phyloP scores from a whole-genome alignment of 2,113 vertebrate species.

The Xenopus borealis region DNA sequence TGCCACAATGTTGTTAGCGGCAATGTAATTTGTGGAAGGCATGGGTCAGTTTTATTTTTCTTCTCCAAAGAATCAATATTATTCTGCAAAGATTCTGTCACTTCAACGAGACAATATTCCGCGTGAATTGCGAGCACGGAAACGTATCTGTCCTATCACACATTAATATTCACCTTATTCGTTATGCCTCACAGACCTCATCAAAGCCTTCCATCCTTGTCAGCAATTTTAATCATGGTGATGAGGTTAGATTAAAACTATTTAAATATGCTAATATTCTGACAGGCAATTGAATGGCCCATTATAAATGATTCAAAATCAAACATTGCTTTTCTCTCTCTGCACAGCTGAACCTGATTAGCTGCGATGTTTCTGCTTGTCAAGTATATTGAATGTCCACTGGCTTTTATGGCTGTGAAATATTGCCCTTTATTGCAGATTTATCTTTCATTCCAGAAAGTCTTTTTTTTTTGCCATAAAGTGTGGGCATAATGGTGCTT shows the following conservation, averaged over 20 bases:
- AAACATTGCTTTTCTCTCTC: conserved; percentile 28
- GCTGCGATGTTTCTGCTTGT: conserved; percentile 42
- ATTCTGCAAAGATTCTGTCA: conserved; percentile 3
- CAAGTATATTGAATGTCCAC: conserved; percentile 24
- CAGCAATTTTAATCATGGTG: conserved; percentile 55
- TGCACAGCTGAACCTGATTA: conserved; percentile 40
- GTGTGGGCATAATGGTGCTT: no score
- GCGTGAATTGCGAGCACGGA: conserved; percentile 4
- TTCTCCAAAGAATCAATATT: neutral
- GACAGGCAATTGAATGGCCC: conserved; percentile 48
- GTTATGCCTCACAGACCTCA: conserved; percentile 20
- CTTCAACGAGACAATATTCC: conserved; percentile 21
- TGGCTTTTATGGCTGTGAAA: conserved; percentile 40
- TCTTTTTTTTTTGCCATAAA: no score
- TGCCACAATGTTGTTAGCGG: no score
- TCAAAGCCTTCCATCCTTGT: conserved; percentile 46
- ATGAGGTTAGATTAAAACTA: conserved; percentile 55
- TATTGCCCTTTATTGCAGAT: conserved; percentile 8
- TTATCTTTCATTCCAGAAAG: conserved; percentile 22
- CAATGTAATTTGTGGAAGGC: no score
- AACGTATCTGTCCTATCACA: conserved; percentile 28
- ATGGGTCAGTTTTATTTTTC: no score
- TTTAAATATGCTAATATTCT: conserved; percentile 57
- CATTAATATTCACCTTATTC: conserved; percentile 21
- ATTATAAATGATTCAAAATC: conserved; percentile 51